Conservation (phyloP, 2,113 vertebrate species). For the Beaufortia kweichowensis region DNA sequence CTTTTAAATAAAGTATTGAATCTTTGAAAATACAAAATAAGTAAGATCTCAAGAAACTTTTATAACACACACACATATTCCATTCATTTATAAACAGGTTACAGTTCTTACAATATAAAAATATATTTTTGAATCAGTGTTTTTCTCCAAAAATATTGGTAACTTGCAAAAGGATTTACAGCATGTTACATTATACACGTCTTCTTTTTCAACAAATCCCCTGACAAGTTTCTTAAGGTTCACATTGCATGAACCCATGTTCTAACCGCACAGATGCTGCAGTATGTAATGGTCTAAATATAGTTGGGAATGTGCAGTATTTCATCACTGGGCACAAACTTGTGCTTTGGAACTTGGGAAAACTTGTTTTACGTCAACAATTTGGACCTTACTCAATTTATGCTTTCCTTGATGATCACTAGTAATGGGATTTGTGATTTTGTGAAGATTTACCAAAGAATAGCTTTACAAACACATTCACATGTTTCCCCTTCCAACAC, state of each 20-base stretch:
- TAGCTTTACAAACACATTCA: constrained; percentile 57
- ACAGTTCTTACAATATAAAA: no score
- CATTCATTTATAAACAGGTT: no score
- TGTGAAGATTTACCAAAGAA: constrained; percentile 51
- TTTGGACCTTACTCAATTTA: constrained; percentile 52
- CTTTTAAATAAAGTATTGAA: no score
- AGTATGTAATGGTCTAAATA: constrained; percentile 69
- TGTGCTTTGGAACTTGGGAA: constrained; percentile 63
- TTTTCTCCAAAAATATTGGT: no score
- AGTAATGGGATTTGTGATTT: constrained; percentile 2
- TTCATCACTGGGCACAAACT: constrained; percentile 62
- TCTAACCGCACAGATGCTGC: neutral
- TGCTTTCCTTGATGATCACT: neutral
- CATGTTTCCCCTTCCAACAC: constrained; percentile 59
- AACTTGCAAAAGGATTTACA: no score
- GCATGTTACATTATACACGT: neutral
- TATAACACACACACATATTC: no score
- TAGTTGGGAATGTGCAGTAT: constrained; percentile 64
- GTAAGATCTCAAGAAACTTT: no score
- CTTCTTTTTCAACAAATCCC: neutral
- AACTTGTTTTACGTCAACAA: constrained; percentile 65
- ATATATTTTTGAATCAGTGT: no score
- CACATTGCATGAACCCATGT: neutral
- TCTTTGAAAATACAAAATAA: no score
- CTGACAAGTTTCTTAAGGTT: neutral